Conservation (phyloP, 1,140 invertebrate species). For the Drosophila athabasca region DNA sequence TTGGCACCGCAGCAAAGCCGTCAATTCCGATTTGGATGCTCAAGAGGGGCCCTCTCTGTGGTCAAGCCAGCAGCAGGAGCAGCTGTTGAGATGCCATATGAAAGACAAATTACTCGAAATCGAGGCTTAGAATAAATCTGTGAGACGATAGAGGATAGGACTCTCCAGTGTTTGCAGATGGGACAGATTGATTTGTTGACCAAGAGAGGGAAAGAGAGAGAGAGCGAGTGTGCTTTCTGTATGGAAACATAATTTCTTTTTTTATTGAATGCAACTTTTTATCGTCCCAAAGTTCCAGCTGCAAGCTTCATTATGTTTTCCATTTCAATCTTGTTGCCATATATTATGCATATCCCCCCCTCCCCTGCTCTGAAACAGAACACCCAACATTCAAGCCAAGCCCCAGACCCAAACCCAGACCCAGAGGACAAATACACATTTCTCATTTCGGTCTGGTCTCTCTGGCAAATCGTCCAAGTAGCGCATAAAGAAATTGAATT, state of each 20-base stretch:
- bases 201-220: too few relatives aligned
- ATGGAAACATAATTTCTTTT: too few relatives aligned
- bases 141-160: background rate
- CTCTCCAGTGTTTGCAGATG: too few relatives aligned
- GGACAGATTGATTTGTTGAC: too few relatives aligned
- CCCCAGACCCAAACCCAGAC: background rate
- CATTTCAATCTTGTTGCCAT: background rate
- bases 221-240: too few relatives aligned
- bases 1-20: slow-evolving; percentile 41
- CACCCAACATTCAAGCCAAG: background rate
- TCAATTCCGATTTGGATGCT: slow-evolving; percentile 5
- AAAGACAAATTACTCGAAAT: slow-evolving; percentile 11
- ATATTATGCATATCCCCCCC: background rate
- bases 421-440: slow-evolving; percentile 30
- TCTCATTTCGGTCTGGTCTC: slow-evolving; percentile 23
- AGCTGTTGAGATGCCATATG: slow-evolving; percentile 35
- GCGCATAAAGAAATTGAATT: slow-evolving; percentile 82
- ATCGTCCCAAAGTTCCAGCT: too few relatives aligned
- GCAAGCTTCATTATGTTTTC: background rate
- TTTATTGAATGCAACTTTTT: too few relatives aligned
- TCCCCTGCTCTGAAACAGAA: background rate
- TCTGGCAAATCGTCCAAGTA: slow-evolving; percentile 48
- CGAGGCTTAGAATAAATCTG: background rate
- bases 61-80: slow-evolving; percentile 12
- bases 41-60: background rate